phyloP scores from a whole-genome alignment of 2,888 invertebrate genomes.

The Myopa testacea region DNA sequence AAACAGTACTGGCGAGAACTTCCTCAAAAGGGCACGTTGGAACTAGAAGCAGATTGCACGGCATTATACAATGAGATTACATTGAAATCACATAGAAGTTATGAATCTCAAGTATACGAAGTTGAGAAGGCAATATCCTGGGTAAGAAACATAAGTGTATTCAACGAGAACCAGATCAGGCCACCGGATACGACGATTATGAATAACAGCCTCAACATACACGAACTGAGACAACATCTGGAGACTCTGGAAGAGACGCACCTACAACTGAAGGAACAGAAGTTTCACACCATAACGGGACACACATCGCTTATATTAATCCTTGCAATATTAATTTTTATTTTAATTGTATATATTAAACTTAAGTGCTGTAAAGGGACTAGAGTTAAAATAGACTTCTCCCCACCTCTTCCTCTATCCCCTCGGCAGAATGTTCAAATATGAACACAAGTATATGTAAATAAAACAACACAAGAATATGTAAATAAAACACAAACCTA shows the following conservation, averaged over 20 bases:
- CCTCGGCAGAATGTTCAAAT: no score
- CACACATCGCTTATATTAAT: background rate
- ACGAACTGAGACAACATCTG: background rate
- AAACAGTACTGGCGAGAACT: conserved; percentile 4
- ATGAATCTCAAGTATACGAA: no score
- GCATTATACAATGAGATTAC: no score
- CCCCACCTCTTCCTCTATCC: no score
- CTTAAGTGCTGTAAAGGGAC: no score
- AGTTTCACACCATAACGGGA: background rate
- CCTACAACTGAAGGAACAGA: background rate
- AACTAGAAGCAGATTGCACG: background rate
- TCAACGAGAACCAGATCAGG: conserved; percentile 4
- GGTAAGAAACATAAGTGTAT: no score
- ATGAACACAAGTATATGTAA: no score
- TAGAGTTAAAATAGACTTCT: no score
- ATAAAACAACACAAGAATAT: no score
- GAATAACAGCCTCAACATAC: background rate
- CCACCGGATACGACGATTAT: background rate
- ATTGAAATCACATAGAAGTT: no score
- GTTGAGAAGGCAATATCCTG: no score
- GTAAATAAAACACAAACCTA: no score
- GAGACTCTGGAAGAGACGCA: background rate
- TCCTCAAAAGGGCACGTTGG: background rate
- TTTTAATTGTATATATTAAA: background rate
- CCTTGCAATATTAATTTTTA: background rate